Conservation (phyloP, 2,888 invertebrate species). For the Plagodis dolabraria region DNA sequence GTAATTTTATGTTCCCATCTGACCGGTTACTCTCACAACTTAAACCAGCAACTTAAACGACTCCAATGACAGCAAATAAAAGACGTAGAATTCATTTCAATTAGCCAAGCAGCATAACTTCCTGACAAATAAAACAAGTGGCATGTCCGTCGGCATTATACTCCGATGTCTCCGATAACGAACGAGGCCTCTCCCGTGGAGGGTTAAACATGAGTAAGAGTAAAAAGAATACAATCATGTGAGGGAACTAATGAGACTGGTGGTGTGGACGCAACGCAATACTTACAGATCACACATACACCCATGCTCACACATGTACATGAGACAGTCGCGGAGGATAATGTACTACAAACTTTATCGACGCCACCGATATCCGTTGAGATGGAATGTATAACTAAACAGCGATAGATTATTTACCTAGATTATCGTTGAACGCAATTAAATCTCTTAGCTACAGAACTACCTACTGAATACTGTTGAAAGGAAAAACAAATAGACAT, state of each 20-base stretch:
- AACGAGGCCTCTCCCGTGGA: conserved; percentile 42
- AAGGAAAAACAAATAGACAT: no score
- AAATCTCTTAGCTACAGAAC: no score
- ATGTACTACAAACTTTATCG: conserved; percentile 5
- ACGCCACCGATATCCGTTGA: not conserved
- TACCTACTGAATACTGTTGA: no score
- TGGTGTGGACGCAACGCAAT: conserved; percentile 17
- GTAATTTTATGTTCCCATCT: conserved; percentile 13
- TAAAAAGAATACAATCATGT: conserved; percentile 62
- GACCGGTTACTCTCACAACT: conserved; percentile 32
- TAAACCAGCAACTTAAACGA: conserved; percentile 37
- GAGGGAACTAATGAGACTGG: conserved; percentile 65
- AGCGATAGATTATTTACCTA: no score
- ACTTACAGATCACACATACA: conserved; percentile 10
- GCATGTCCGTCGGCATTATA: conserved; percentile 58
- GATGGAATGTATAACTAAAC: no score
- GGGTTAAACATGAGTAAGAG: conserved; percentile 63
- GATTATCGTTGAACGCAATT: no score
- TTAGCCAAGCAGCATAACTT: conserved; percentile 54
- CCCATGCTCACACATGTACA: not conserved
- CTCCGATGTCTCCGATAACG: conserved; percentile 60
- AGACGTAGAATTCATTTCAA: conserved; percentile 57
- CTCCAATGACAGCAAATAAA: conserved; percentile 48
- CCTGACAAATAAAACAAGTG: conserved; percentile 59
- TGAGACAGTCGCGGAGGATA: conserved; percentile 7